Evolutionary conservation across 64 coral and sea anemone species (phyloP).

Genomic region (Stichodactyla helianthus): DNA sequence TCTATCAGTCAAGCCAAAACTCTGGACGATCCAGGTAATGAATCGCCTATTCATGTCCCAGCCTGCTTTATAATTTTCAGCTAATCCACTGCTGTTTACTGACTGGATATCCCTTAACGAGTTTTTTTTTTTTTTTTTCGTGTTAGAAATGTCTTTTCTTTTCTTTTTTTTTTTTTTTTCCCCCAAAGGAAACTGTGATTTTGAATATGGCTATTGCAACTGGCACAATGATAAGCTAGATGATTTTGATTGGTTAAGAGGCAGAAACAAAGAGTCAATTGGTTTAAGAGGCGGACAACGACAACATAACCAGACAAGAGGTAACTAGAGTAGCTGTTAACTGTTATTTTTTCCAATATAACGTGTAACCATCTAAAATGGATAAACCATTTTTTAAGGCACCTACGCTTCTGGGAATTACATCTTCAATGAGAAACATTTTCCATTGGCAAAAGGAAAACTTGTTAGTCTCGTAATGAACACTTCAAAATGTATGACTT

Average conservation of each 20-base stretch:
- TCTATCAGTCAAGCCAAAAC: no score
- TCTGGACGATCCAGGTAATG: no score
- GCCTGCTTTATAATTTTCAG: no score
- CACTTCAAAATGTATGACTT: not conserved
- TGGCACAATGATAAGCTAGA: not conserved
- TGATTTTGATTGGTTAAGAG: slow-evolving; percentile 1
- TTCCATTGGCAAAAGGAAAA: not conserved
- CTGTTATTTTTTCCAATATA: not conserved
- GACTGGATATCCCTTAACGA: no score
- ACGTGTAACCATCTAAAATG: not conserved
- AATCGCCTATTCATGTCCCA: no score
- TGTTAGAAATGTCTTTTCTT: no score
- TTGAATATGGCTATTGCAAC: not conserved
- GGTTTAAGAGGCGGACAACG: not conserved
- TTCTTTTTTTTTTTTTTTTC: not conserved
- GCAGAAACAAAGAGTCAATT: not conserved
- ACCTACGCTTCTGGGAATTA: not conserved
- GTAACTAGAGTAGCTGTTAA: not conserved
- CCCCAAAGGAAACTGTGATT: not conserved
- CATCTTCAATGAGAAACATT: not conserved
- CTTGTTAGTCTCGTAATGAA: not conserved
- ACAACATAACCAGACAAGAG: not conserved
- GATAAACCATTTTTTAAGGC: not conserved
- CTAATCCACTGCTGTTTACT: no score
- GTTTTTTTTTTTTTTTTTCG: no score